Evolutionary conservation across 2,888 invertebrate species (phyloP).

Genomic region (Napeogenes sylphis): DNA sequence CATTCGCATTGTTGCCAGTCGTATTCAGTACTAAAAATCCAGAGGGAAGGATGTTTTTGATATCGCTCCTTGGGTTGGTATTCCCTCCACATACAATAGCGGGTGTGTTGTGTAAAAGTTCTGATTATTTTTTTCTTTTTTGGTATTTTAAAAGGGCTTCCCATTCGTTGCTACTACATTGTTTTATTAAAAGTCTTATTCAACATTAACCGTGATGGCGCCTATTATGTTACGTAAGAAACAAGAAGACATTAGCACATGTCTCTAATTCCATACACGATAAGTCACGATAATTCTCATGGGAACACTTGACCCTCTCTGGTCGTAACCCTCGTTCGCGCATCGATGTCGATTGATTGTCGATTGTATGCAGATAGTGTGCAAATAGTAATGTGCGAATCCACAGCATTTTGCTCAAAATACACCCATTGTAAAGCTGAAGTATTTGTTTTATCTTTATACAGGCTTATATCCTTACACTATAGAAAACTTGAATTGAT

Average conservation of each 20-base stretch:
- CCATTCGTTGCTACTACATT: not conserved
- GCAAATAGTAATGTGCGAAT: constrained; percentile 14
- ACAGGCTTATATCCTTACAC: too few relatives aligned
- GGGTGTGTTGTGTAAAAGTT: constrained; percentile 10
- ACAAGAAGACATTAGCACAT: constrained; percentile 29
- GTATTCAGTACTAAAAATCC: constrained; percentile 19
- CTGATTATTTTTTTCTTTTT: constrained; percentile 15
- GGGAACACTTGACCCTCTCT: constrained; percentile 24
- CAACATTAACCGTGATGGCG: constrained; percentile 28
- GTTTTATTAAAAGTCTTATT: constrained; percentile 19
- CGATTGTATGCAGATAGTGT: constrained; percentile 20
- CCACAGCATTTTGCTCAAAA: constrained; percentile 8
- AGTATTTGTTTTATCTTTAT: not conserved
- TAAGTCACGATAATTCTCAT: constrained; percentile 20
- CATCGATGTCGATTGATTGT: constrained; percentile 16
- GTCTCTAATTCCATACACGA: constrained; percentile 29
- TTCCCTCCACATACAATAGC: constrained; percentile 20
- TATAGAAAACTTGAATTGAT: too few relatives aligned
- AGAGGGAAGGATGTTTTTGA: constrained; percentile 23
- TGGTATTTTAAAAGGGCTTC: not conserved
- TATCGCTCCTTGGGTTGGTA: constrained; percentile 20
- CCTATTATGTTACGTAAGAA: constrained; percentile 25
- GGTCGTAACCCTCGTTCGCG: constrained; percentile 7
- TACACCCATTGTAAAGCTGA: not conserved
- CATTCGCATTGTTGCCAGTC: too few relatives aligned